Evolutionary conservation across 2,888 invertebrate genomes (phyloP), one percentile per base, ranked within the genome.

Genomic region (Sussaba pulchella): DNA sequence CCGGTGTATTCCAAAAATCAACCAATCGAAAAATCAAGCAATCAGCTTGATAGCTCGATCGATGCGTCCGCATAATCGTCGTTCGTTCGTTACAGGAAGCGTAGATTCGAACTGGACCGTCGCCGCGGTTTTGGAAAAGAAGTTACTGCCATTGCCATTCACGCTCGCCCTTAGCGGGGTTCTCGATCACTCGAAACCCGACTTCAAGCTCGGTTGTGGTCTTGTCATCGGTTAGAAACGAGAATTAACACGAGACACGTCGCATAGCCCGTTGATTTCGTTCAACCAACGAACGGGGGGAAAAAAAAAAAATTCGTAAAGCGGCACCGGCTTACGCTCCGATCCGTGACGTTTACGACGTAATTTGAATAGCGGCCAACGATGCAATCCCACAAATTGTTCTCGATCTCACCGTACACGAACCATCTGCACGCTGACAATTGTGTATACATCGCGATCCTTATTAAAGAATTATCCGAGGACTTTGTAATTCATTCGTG

Each of bases 21-120:
- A n/a, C n/a, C n/a, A n/a, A n/a, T n/a, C n/a, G n/a, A n/a, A n/a
- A n/a, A n/a, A n/a, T n/a, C n/a, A n/a, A n/a, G 31, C 31, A 31
- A 2, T 2, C 6, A 31, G 31, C 6, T 6, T 6, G 2, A 6
- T 31, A 2, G 6, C 31, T 31, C 2, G 6, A 31, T 31, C 31
- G 31, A 31, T 5, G 6, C 31, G 31, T 6, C 31, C 6, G 31
- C 2, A 5, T 31, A 31, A 5, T 31, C 31, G 31, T 2, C 12
- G 17, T 70, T 45, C 17, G 1, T 9, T 24, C 12, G 21, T 91
- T 93, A 63, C 92, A 98, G 99, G 98, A 88, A 97, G 97, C 93
- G 94, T 98, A 67, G 98, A 98, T 92, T 96, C 97, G 54, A 98
- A 98, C 92, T 98, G 98, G 97, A 97, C 96, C 83, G 96, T 99